phyloP scores from a whole-genome alignment of 2,113 vertebrate genomes.

The Equus przewalskii region DNA sequence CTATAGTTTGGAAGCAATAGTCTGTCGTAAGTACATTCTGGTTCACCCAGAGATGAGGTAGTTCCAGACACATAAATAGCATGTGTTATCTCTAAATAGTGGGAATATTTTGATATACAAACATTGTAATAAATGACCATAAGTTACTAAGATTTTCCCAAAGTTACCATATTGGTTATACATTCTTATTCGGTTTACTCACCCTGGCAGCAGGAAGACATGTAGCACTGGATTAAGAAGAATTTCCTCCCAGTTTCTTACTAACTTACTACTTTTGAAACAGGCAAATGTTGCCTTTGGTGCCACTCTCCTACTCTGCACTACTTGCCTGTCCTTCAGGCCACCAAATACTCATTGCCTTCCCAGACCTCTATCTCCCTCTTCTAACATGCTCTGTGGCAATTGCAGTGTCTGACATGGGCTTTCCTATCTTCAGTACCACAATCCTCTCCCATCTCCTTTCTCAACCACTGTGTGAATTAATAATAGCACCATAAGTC shows the following conservation, averaged over 20 bases:
- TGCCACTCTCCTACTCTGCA: background rate
- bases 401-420: background rate
- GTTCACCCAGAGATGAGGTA: background rate
- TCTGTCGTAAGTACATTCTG: background rate
- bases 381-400: background rate
- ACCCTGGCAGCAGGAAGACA: background rate
- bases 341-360: background rate
- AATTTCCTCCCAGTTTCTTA: background rate
- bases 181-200: background rate
- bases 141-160: background rate
- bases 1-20: background rate
- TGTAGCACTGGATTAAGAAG: background rate
- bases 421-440: background rate
- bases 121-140: background rate
- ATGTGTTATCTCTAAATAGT: background rate
- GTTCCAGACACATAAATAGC: background rate
- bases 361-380: background rate
- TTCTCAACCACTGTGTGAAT: background rate
- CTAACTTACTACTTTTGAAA: background rate
- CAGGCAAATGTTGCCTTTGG: background rate
- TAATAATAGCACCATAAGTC: background rate
- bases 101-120: conserved; percentile 1
- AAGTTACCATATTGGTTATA: background rate
- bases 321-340: background rate
- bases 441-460: background rate